Base-by-base conservation (phyloP, 2,888 invertebrate species). In the Harpalus rufipes region DNA sequence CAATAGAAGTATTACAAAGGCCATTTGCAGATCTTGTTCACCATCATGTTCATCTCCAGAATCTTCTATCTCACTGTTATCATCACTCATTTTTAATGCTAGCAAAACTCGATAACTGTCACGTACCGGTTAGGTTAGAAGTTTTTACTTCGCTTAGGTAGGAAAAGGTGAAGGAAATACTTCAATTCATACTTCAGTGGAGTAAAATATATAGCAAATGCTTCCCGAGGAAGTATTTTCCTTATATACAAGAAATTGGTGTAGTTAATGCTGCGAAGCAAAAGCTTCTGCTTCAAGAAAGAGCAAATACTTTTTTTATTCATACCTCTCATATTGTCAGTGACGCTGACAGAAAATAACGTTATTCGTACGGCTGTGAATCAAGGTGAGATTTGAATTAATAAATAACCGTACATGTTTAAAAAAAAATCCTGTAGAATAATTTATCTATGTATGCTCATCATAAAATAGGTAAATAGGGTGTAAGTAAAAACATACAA, bases 281-380 rank as follows among this genome's bases (percentile, higher is more conserved):
- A 51, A 51, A 5, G 44, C 44, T 51, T 51, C 44, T 51, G 44
- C 12, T 8, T 51, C 44, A 51, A 51, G 44, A 7, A 51, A 51
- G 44, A 51, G 44, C 44, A 51, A 51, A 51, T 51, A 51, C 44
- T 51, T 51, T 51, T 44, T 51, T 51, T 51, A 51, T 51, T 51
- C 44, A 51, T 51, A 51, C 10, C 0, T 51, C 10, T 12, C 44
- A 51, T n/a, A n/a, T n/a, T n/a, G n/a, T n/a, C n/a, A n/a, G n/a
- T n/a, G n/a, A n/a, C n/a, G n/a, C n/a, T n/a, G n/a, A n/a, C n/a
- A n/a, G n/a, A n/a, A n/a, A n/a, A n/a, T n/a, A n/a, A n/a, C n/a
- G n/a, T n/a, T n/a, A n/a, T n/a, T n/a, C n/a, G n/a, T n/a, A n/a
- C n/a, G n/a, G n/a, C n/a, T n/a, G n/a, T n/a, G n/a, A n/a, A n/a